These are phyloP conservation scores for Drosophila ambigua DNA, from an alignment of 1,140 invertebrate genomes.

Conservation along the genomic window DNA sequence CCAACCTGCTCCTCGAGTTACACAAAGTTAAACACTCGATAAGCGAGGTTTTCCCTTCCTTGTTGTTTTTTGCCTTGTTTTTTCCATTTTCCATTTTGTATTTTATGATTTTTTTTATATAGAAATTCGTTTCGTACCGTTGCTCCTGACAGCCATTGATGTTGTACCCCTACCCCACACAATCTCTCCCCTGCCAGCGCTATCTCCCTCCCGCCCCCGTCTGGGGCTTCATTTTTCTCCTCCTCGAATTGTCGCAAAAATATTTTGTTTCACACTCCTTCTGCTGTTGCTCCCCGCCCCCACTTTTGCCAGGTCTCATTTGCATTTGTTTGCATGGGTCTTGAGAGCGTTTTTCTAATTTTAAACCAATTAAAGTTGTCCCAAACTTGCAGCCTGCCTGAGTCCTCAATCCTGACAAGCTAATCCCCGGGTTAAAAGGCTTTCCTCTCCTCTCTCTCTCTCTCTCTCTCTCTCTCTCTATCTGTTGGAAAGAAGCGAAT, in stretches of 20 bases:
- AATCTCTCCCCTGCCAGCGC: not conserved
- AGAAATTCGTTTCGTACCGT: slow-evolving; percentile 34
- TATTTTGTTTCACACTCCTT: slow-evolving; percentile 56
- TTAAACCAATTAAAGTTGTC: slow-evolving; percentile 79
- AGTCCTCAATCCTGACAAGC: slow-evolving; percentile 42
- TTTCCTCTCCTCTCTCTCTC: not conserved
- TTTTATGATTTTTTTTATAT: slow-evolving; percentile 58
- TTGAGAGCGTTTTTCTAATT: slow-evolving; percentile 57
- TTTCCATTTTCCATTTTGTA: slow-evolving; percentile 11
- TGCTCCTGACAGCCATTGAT: slow-evolving; percentile 76
- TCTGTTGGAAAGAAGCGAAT: slow-evolving; percentile 9
- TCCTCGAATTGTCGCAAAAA: slow-evolving; percentile 49
- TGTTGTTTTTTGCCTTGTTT: slow-evolving; percentile 37
- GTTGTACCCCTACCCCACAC: slow-evolving; percentile 9
- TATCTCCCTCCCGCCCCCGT: too few relatives aligned
- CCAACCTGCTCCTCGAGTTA: slow-evolving; percentile 8
- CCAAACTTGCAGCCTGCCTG: slow-evolving; percentile 52
- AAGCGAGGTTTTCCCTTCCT: slow-evolving; percentile 42
- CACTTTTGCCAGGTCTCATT: slow-evolving; percentile 30
- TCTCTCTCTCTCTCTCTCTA: too few relatives aligned
- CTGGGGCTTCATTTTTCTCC: not conserved
- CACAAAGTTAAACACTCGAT: slow-evolving; percentile 75
- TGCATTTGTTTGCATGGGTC: slow-evolving; percentile 60
- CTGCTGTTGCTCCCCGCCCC: too few relatives aligned
- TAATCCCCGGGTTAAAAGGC: slow-evolving; percentile 53